Conservation (phyloP, 2,797 vertebrate species). For the Oceanodroma leucorhoa region DNA sequence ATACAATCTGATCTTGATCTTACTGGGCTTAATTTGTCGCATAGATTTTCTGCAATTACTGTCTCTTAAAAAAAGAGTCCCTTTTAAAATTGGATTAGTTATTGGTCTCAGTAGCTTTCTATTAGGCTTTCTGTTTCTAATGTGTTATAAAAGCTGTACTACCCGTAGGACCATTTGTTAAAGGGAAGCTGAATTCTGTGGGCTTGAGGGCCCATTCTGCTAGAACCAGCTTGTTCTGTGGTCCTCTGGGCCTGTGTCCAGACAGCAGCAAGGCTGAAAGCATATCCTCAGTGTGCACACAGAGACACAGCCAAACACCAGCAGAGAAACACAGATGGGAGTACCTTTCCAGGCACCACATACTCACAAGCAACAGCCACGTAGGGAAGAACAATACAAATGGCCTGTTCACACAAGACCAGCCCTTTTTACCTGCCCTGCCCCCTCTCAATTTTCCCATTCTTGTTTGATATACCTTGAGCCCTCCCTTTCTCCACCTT, state of each 20-base stretch:
- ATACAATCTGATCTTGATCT: neutral
- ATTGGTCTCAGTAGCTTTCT: neutral
- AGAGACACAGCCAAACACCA: neutral
- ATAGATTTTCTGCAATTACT: neutral
- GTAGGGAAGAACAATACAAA: neutral
- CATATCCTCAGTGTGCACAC: neutral
- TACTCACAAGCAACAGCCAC: neutral
- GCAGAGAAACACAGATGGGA: neutral
- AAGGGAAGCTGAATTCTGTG: no score
- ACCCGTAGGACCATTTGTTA: neutral
- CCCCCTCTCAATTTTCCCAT: neutral
- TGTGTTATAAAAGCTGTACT: neutral
- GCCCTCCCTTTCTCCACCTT: neutral
- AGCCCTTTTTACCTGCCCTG: neutral
- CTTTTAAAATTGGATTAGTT: neutral
- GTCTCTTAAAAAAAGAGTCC: neutral
- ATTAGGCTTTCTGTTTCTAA: neutral
- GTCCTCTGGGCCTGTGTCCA: no score
- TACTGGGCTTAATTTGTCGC: neutral
- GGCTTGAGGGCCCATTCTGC: neutral
- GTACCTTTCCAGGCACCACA: neutral
- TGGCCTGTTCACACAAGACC: neutral
- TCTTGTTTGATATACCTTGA: neutral
- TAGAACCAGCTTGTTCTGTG: neutral
- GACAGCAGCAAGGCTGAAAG: neutral